Percentiles rank a stretch among this genome's conserved stretches.
Evolutionary conservation across 1,140 invertebrate genomes (phyloP).

Genomic region (Chymomyza costata): DNA sequence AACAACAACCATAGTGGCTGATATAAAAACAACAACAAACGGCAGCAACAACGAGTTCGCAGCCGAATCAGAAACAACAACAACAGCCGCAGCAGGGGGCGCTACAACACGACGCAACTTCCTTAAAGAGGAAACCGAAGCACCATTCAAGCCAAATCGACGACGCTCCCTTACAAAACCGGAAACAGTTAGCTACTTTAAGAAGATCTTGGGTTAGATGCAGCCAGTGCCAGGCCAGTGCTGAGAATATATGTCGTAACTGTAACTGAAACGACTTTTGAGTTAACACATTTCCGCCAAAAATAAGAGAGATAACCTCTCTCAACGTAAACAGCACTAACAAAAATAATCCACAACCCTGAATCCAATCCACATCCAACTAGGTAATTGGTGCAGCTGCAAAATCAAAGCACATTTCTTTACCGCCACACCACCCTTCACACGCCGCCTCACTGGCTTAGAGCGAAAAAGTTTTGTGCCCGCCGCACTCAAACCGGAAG

Average conservation of each 20-base stretch:
- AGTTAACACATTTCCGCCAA: slow-evolving; percentile 47
- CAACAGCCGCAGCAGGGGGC: slow-evolving; percentile 9
- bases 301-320: too few species aligned
- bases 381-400: slow-evolving; percentile 56
- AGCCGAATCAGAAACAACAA: slow-evolving; percentile 9
- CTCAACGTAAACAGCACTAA: too few species aligned
- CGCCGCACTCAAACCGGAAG: slow-evolving; percentile 1
- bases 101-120: slow-evolving; percentile 62
- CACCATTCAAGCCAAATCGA: slow-evolving; percentile 73
- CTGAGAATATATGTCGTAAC: slow-evolving; percentile 28
- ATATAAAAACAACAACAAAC: slow-evolving; percentile 9
- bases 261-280: slow-evolving; percentile 36
- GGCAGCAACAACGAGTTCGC: slow-evolving; percentile 3
- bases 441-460: neutral
- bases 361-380: neutral
- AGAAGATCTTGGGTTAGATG: slow-evolving; percentile 73
- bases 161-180: slow-evolving; percentile 72
- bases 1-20: slow-evolving; percentile 8
- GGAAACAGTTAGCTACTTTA: slow-evolving; percentile 74
- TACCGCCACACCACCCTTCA: neutral
- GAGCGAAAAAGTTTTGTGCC: too few species aligned
- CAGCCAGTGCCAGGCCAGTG: slow-evolving; percentile 8
- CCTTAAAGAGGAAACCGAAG: slow-evolving; percentile 65
- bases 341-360: slow-evolving; percentile 1
- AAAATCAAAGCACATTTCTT: slow-evolving; percentile 45